phyloP scores from a whole-genome alignment of 1,140 invertebrate species.

The Hyles euphorbiae region DNA sequence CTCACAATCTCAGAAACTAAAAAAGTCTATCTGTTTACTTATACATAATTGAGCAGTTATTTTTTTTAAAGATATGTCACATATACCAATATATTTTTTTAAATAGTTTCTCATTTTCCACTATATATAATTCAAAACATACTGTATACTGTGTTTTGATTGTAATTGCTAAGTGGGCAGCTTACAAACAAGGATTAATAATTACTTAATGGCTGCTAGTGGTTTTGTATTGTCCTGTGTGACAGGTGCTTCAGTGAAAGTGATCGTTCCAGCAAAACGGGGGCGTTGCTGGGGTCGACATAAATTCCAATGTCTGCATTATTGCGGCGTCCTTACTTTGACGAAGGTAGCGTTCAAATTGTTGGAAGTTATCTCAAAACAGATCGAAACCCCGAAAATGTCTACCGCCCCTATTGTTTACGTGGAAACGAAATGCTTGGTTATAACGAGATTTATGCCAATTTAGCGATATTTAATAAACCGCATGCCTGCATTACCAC shows the following conservation, averaged over 20 bases:
- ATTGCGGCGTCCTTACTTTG: slow-evolving; percentile 49
- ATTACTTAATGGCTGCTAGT: slow-evolving; percentile 9
- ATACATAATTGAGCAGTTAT: too few species aligned
- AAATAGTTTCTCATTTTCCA: too few species aligned
- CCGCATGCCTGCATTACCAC: not conserved
- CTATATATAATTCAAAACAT: too few species aligned
- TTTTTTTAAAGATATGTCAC: too few species aligned
- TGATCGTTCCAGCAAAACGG: slow-evolving; percentile 41
- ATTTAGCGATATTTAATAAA: slow-evolving; percentile 12
- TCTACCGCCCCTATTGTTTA: slow-evolving; percentile 33
- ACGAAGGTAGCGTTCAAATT: slow-evolving; percentile 50
- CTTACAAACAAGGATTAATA: not conserved
- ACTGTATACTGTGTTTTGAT: too few species aligned
- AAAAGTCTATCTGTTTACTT: too few species aligned
- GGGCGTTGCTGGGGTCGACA: slow-evolving; percentile 39
- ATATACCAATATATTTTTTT: too few species aligned
- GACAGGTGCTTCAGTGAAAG: slow-evolving; percentile 46
- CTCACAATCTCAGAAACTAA: too few species aligned
- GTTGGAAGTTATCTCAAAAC: slow-evolving; percentile 39
- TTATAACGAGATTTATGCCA: slow-evolving; percentile 15
- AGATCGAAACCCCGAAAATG: slow-evolving; percentile 33
- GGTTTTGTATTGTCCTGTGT: slow-evolving; percentile 35
- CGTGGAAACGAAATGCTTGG: slow-evolving; percentile 14
- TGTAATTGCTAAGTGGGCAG: not conserved
- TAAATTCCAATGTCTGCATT: slow-evolving; percentile 47